These are phyloP conservation scores for Pipistrellus nathusii DNA, from an alignment of 2,797 vertebrate genomes.

Conservation along the genomic window DNA sequence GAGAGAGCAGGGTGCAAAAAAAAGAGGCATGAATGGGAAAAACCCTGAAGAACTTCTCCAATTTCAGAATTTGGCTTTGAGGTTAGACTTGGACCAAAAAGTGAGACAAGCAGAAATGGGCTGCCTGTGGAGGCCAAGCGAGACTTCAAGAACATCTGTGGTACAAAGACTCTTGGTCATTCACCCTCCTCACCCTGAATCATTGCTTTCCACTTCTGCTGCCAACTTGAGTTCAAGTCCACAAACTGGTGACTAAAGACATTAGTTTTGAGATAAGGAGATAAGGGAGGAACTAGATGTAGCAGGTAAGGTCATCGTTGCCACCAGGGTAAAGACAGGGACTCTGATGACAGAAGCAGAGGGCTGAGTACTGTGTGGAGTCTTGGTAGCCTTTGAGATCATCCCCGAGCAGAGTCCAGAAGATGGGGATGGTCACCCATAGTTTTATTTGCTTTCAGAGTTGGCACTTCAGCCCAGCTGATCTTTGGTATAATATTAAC, in stretches of 20 bases:
- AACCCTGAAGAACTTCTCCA: not conserved
- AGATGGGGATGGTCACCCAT: not conserved
- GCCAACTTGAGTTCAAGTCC: slow-evolving; percentile 67
- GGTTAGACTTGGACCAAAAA: not conserved
- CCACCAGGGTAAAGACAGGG: slow-evolving; percentile 18
- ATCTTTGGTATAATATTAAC: slow-evolving; percentile 56
- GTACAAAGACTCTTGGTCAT: slow-evolving; percentile 15
- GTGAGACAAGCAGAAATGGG: not conserved
- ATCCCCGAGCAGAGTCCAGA: slow-evolving; percentile 67
- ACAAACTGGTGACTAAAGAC: slow-evolving; percentile 52
- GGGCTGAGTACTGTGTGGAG: not conserved
- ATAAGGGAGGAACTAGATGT: slow-evolving; percentile 49
- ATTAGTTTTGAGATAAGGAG: slow-evolving; percentile 66
- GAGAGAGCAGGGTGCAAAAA: not conserved
- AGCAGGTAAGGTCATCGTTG: not conserved
- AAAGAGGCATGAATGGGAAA: not conserved
- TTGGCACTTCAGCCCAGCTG: not conserved
- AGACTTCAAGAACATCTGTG: not conserved
- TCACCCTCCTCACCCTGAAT: slow-evolving; percentile 25
- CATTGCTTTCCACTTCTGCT: slow-evolving; percentile 43
- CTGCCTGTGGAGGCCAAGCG: not conserved
- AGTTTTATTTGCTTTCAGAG: slow-evolving; percentile 24
- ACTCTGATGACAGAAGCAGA: not conserved
- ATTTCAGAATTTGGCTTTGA: slow-evolving; percentile 14
- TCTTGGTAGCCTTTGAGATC: not conserved